Evolutionary conservation across 2,113 vertebrate genomes (phyloP).

Genomic region (Riparia riparia): DNA sequence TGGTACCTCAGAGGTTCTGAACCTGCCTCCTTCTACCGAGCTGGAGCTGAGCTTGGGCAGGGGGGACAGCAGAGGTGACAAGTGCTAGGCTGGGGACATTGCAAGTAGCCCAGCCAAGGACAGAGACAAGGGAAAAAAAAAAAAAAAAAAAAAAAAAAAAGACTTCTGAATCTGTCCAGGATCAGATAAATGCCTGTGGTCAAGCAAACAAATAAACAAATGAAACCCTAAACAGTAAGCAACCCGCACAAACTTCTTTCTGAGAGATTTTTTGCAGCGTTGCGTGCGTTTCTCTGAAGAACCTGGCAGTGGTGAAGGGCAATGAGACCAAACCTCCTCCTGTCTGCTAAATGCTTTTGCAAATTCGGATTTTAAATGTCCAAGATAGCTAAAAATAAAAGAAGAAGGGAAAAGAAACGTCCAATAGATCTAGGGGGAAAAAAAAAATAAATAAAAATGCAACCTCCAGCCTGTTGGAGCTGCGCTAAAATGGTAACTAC

Average conservation of each 20-base stretch:
- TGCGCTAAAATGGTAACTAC: neutral
- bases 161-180: neutral
- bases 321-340: neutral
- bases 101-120: neutral
- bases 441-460: neutral
- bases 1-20: neutral
- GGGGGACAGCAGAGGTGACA: neutral
- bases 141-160: neutral
- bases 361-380: neutral
- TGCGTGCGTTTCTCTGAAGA: neutral
- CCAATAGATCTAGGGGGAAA: neutral
- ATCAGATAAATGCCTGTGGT: neutral
- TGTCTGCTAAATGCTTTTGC: neutral
- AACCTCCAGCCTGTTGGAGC: neutral
- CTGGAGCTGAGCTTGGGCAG: neutral
- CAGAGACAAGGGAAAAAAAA: too few species aligned
- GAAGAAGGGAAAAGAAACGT: neutral
- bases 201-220: neutral
- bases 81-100: neutral
- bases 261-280: neutral
- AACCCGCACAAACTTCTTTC: neutral
- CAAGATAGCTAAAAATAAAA: neutral
- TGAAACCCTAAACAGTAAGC: neutral
- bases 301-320: neutral
- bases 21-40: neutral